These are phyloP conservation scores for Abscondita cerata DNA, from an alignment of 2,888 invertebrate species.

Conservation along the genomic window DNA sequence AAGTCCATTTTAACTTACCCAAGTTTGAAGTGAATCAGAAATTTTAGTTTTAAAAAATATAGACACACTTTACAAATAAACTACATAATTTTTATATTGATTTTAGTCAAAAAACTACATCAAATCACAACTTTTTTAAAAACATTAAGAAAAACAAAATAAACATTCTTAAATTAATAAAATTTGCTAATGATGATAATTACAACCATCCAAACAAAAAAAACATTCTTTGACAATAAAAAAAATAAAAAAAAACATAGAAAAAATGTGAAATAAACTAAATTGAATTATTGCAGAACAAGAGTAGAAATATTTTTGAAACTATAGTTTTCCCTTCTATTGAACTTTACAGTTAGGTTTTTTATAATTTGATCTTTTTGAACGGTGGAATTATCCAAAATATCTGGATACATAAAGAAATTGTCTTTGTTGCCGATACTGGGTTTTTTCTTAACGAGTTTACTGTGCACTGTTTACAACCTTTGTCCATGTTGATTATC, in stretches of 20 bases:
- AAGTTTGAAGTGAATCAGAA: not conserved
- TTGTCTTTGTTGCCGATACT: not conserved
- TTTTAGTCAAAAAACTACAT: no score
- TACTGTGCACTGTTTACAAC: not conserved
- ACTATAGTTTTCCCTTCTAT: not conserved
- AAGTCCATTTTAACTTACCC: not conserved
- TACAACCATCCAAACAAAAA: no score
- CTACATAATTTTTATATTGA: not conserved
- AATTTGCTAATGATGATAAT: not conserved
- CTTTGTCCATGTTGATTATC: not conserved
- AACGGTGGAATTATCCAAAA: not conserved
- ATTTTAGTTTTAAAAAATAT: not conserved
- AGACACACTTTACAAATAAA: no score
- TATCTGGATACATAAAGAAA: not conserved
- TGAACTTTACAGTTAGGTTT: not conserved
- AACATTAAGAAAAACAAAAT: no score
- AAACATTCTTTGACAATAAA: no score
- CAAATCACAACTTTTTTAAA: no score
- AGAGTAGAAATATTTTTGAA: not conserved
- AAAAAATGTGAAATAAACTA: not conserved
- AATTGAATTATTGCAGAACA: not conserved
- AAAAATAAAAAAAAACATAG: no score
- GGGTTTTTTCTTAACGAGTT: not conserved
- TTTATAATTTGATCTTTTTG: constrained; percentile 5
- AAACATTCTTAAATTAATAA: no score